These are phyloP conservation scores for Lerema accius DNA, from an alignment of 1,140 invertebrate genomes.

Conservation along the genomic window DNA sequence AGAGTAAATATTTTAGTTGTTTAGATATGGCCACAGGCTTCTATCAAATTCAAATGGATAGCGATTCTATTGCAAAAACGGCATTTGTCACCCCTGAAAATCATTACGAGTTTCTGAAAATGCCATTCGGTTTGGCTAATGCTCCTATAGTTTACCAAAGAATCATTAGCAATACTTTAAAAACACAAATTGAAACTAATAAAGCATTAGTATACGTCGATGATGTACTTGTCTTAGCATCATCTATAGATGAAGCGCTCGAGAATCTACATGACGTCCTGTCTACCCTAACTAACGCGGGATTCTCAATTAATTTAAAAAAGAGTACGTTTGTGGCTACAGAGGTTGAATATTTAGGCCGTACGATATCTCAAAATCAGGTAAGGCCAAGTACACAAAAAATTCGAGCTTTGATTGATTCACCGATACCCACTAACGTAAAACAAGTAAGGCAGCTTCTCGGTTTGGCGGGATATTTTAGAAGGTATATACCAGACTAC, in stretches of 20 bases:
- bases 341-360: neutral
- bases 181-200: neutral
- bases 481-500: neutral
- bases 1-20: constrained; percentile 57
- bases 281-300: neutral
- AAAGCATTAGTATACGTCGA: constrained; percentile 6
- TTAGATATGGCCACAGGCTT: constrained; percentile 72
- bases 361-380: neutral
- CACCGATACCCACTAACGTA: neutral
- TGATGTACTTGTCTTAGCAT: constrained; percentile 4
- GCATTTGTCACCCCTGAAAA: constrained; percentile 13
- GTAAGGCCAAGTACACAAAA: neutral
- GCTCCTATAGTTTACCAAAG: constrained; percentile 18
- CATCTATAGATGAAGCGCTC: neutral
- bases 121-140: constrained; percentile 10
- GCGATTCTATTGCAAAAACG: constrained; percentile 42
- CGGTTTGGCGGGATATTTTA: neutral
- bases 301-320: constrained; percentile 21
- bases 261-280: neutral
- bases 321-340: neutral
- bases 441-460: neutral
- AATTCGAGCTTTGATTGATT: neutral
- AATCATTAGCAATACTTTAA: constrained; percentile 5
- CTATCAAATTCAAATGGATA: constrained; percentile 61
- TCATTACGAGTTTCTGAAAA: constrained; percentile 7